Evolutionary conservation across 2,113 vertebrate genomes (phyloP).

Genomic region (Zeus faber): DNA sequence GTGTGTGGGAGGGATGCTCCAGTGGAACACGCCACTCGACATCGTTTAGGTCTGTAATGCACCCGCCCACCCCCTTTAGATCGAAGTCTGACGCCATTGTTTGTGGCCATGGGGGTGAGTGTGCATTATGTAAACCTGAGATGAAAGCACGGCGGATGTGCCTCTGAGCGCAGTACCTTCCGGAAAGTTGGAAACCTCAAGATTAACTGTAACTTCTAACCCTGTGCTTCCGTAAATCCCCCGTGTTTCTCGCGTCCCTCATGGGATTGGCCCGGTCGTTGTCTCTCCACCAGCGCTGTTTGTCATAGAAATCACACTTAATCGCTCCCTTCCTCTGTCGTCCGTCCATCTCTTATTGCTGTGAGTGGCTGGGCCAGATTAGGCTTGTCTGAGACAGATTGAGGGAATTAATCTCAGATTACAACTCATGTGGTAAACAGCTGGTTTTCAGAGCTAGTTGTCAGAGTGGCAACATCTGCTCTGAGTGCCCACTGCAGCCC

Average conservation of each 20-base stretch:
- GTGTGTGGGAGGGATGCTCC: constrained; percentile 35
- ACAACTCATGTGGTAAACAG: constrained; percentile 36
- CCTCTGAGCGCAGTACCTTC: not conserved
- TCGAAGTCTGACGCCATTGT: constrained; percentile 1
- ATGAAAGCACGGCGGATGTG: constrained; percentile 9
- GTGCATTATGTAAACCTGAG: constrained; percentile 36
- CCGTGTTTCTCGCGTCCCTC: not conserved
- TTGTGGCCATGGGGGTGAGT: constrained; percentile 27
- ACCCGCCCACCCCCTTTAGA: constrained; percentile 5
- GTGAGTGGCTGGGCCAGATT: constrained; percentile 54
- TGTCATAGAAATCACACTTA: constrained; percentile 26
- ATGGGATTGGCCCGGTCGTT: not conserved
- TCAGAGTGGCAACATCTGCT: constrained; percentile 7
- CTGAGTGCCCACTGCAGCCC: constrained; percentile 28
- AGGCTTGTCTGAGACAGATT: constrained; percentile 34
- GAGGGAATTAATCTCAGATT: constrained; percentile 60
- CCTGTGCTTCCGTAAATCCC: constrained; percentile 1
- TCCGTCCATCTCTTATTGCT: not conserved
- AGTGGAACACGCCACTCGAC: constrained; percentile 35
- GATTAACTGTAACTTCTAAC: no score
- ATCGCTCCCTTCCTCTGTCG: constrained; percentile 30
- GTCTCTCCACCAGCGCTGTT: constrained; percentile 9
- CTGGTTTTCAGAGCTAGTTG: constrained; percentile 32
- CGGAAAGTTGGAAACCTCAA: constrained; percentile 3
- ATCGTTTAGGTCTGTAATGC: constrained; percentile 27